phyloP scores from a whole-genome alignment of 2,888 invertebrate species.

The Habroteleia sp. region DNA sequence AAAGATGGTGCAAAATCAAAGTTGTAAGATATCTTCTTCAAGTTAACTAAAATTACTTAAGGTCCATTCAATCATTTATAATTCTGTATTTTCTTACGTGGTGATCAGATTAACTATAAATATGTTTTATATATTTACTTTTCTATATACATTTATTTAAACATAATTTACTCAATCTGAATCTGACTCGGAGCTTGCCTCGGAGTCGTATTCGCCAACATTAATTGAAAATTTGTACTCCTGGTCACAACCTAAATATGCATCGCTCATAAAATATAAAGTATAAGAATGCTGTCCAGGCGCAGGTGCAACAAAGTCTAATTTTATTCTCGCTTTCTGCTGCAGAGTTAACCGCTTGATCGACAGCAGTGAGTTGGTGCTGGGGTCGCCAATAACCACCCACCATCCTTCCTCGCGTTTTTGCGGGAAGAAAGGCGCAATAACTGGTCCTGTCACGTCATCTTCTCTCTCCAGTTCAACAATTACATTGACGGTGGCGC shows the following conservation, averaged over 20 bases:
- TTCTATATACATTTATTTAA: background rate
- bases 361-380: constrained; percentile 95
- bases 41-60: too few species aligned
- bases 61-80: too few species aligned
- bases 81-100: too few species aligned
- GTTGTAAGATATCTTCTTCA: too few species aligned
- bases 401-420: constrained; percentile 97
- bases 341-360: constrained; percentile 98
- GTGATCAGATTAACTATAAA: too few species aligned
- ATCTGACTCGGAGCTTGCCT: constrained; percentile 82
- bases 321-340: constrained; percentile 91
- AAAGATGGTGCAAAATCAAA: too few species aligned
- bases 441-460: too few species aligned
- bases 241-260: constrained; percentile 99
- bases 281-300: constrained; percentile 95
- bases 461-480: too few species aligned
- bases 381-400: constrained; percentile 99
- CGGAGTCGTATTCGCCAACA: constrained; percentile 89
- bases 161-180: constrained; percentile 83
- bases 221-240: constrained; percentile 96
- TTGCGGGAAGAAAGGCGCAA: constrained; percentile 97
- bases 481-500: too few species aligned
- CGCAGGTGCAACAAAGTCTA: constrained; percentile 96
- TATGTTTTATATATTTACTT: too few species aligned
- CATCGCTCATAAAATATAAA: constrained; percentile 99